These are phyloP conservation scores for Chrysomallon squamiferum DNA, from an alignment of 1,140 invertebrate species.

Conservation along the genomic window DNA sequence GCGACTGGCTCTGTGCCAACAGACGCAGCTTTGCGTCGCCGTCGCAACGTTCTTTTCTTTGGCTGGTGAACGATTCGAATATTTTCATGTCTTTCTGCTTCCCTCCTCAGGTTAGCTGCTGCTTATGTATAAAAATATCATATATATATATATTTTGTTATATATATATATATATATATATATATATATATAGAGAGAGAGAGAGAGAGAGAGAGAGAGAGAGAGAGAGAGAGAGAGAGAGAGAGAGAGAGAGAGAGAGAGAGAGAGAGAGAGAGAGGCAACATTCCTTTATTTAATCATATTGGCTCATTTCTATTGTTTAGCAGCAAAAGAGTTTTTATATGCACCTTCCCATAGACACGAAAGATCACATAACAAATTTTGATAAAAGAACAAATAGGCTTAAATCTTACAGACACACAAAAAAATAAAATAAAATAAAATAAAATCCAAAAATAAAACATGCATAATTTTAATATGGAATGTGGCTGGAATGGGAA, in stretches of 20 bases:
- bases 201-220: too few relatives aligned
- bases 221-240: too few relatives aligned
- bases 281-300: too few relatives aligned
- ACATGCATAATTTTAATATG: neutral
- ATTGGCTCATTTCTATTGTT: too few relatives aligned
- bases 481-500: neutral
- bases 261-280: too few relatives aligned
- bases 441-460: neutral
- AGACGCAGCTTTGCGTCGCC: constrained; percentile 26
- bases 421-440: neutral
- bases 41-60: constrained; percentile 40
- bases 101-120: constrained; percentile 34
- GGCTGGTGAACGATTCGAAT: constrained; percentile 23
- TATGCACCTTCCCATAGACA: too few relatives aligned
- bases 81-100: constrained; percentile 34
- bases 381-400: too few relatives aligned
- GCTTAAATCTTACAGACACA: neutral
- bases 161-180: too few relatives aligned
- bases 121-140: neutral
- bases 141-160: neutral
- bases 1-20: constrained; percentile 16
- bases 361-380: too few relatives aligned
- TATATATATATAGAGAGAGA: too few relatives aligned
- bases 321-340: too few relatives aligned
- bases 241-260: too few relatives aligned